phyloP scores from a whole-genome alignment of 2,113 vertebrate genomes.

The Paramormyrops kingsleyae region DNA sequence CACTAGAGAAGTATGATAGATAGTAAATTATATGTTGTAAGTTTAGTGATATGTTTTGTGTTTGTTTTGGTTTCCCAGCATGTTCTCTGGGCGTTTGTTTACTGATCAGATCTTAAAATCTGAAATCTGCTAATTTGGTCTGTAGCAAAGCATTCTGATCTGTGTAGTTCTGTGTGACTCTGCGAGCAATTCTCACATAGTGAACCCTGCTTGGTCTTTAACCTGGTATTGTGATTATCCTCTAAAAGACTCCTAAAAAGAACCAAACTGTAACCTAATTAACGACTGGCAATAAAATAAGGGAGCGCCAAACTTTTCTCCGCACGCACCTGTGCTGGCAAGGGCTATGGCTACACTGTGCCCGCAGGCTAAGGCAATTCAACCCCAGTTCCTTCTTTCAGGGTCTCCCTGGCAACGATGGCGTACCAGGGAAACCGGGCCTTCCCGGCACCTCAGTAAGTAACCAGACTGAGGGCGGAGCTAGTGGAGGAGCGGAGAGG shows the following conservation, averaged over 20 bases:
- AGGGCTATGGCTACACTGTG: conserved; percentile 49
- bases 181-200: conserved; percentile 15
- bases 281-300: neutral
- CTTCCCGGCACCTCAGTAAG: conserved; percentile 75
- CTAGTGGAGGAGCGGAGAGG: conserved; percentile 25
- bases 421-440: conserved; percentile 80
- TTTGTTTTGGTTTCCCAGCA: neutral
- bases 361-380: conserved; percentile 54
- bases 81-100: neutral
- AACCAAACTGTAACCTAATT: conserved; percentile 24
- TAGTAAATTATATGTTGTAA: neutral
- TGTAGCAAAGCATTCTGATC: neutral
- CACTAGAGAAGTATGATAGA: neutral
- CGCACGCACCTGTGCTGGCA: conserved; percentile 43
- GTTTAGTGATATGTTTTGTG: neutral
- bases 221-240: conserved; percentile 44
- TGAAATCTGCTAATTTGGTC: neutral
- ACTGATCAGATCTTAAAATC: neutral
- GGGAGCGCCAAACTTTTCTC: conserved; percentile 16
- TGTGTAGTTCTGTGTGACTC: neutral
- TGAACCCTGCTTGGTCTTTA: conserved; percentile 44
- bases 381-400: conserved; percentile 71
- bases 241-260: conserved; percentile 11
- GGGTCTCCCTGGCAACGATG: conserved; percentile 88
- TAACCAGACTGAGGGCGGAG: conserved; percentile 51